These are phyloP conservation scores for Artemia franciscana DNA, from an alignment of 1,140 invertebrate genomes.

Conservation along the genomic window DNA sequence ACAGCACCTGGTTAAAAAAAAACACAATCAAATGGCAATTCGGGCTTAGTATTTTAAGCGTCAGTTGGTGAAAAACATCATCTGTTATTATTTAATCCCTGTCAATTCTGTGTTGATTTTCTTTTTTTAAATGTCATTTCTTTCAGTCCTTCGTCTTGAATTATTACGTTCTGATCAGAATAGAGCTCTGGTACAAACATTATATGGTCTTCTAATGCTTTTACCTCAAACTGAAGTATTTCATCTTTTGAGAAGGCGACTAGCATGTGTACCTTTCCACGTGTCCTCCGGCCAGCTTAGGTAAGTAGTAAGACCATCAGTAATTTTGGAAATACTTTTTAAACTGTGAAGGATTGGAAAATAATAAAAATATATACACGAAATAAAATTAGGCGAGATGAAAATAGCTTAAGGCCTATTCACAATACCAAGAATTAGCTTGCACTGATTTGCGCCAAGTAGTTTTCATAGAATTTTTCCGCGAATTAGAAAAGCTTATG, in stretches of 20 bases:
- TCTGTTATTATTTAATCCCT: neutral
- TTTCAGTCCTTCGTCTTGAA: slow-evolving; percentile 68
- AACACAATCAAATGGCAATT: too few relatives aligned
- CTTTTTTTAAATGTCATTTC: slow-evolving; percentile 7
- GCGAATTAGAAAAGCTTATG: too few relatives aligned
- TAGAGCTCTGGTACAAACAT: slow-evolving; percentile 53
- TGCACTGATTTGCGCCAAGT: too few relatives aligned
- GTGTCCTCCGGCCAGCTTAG: neutral
- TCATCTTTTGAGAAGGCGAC: slow-evolving; percentile 52
- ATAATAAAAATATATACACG: neutral
- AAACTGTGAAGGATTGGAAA: neutral
- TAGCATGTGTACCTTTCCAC: slow-evolving; percentile 61
- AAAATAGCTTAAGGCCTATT: neutral
- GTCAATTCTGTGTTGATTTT: too few relatives aligned
- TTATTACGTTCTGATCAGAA: slow-evolving; percentile 57
- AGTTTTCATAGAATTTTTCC: too few relatives aligned
- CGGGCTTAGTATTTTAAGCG: too few relatives aligned
- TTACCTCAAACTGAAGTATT: slow-evolving; percentile 93
- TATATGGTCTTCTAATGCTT: slow-evolving; percentile 92
- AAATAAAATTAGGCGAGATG: neutral
- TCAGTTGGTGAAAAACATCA: too few relatives aligned
- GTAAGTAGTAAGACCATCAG: neutral
- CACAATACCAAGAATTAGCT: too few relatives aligned
- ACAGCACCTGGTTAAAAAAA: too few relatives aligned
- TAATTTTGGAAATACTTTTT: neutral